Conservation (phyloP, 1,140 invertebrate species). For the Microplitis mediator region DNA sequence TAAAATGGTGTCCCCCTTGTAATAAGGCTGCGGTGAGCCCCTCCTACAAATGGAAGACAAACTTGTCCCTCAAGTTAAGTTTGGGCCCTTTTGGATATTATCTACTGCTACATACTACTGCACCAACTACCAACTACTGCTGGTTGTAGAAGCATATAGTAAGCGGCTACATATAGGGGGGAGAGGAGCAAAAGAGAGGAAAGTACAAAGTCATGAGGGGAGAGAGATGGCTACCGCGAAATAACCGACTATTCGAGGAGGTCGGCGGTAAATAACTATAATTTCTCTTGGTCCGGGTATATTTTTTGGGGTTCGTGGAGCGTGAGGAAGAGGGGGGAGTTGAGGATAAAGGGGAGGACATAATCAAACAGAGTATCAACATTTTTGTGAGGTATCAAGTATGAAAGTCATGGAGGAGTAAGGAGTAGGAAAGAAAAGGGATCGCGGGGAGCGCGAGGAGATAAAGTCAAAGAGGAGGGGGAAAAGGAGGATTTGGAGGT, state of each 20-base stretch:
- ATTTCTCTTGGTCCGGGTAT: conserved; percentile 50
- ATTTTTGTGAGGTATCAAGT: neutral
- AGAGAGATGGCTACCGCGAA: conserved; percentile 52
- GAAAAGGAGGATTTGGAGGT: conserved; percentile 17
- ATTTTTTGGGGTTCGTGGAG: conserved; percentile 51
- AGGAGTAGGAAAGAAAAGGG: neutral
- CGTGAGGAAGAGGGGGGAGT: conserved; percentile 28
- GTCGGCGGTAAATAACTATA: conserved; percentile 60
- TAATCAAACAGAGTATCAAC: too few relatives aligned
- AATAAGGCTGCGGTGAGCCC: too few relatives aligned
- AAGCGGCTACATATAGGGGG: neutral
- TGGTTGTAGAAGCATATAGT: conserved; percentile 4
- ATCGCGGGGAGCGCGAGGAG: neutral
- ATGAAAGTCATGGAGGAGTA: conserved; percentile 23
- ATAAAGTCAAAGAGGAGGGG: conserved; percentile 7
- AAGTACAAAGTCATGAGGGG: conserved; percentile 6
- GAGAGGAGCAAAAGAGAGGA: conserved; percentile 6
- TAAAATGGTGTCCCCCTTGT: too few relatives aligned
- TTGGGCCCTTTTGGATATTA: too few relatives aligned
- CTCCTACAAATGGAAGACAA: too few relatives aligned
- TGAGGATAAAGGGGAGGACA: conserved; percentile 19
- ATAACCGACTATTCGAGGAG: conserved; percentile 57
- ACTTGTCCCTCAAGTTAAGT: too few relatives aligned
- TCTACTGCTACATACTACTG: too few relatives aligned
- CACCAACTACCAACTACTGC: neutral